A percentile compares a stretch with the other conserved stretches of the same genome.
Conservation (phyloP, 2,888 invertebrate species). For the Uropetala carovei region DNA sequence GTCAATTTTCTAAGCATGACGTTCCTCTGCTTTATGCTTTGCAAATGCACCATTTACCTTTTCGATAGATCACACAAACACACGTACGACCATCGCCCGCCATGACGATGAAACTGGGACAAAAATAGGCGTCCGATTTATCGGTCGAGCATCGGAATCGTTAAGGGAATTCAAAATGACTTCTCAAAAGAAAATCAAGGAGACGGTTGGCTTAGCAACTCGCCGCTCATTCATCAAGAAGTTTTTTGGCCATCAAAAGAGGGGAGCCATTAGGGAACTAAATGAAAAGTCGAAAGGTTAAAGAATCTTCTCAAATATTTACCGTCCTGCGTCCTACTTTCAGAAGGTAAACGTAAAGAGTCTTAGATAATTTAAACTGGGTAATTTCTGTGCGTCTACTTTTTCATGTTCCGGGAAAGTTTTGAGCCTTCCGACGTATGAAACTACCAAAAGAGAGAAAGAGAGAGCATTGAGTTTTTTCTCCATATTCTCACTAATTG, state of each 20-base stretch:
- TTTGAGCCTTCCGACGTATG: not conserved
- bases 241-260: not conserved
- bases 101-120: too few species aligned
- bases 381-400: not conserved
- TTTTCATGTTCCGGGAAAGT: not conserved
- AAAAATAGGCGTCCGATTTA: too few species aligned
- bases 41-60: too few species aligned
- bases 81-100: too few species aligned
- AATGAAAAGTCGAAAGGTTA: not conserved
- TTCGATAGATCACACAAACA: too few species aligned
- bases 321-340: conserved; percentile 48
- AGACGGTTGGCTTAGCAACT: not conserved
- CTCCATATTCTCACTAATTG: not conserved
- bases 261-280: not conserved
- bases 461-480: not conserved
- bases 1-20: too few species aligned
- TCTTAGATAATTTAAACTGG: not conserved
- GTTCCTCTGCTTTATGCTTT: too few species aligned
- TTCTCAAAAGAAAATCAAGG: not conserved
- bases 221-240: not conserved
- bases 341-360: not conserved
- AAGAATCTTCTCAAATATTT: conserved; percentile 42
- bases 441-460: not conserved
- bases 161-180: too few species aligned
- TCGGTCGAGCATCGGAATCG: too few species aligned